A percentile compares a stretch with the other conserved stretches of the same genome.
Evolutionary conservation across 2,888 invertebrate genomes (phyloP).

Genomic region (Apantesis nais): DNA sequence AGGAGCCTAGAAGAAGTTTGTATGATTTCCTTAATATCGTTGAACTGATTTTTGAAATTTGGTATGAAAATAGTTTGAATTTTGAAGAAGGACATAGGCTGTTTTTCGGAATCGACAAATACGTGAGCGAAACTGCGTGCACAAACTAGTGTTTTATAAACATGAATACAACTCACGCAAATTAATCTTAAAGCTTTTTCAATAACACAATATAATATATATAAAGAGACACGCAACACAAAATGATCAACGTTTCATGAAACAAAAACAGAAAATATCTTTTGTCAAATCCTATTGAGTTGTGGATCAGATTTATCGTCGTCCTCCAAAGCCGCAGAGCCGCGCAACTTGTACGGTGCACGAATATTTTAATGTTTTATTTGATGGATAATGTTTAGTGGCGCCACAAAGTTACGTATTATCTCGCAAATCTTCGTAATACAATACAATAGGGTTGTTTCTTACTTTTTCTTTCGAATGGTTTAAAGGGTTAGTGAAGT

Average conservation of each 20-base stretch:
- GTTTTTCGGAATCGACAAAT: too few relatives aligned
- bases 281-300: slow-evolving; percentile 31
- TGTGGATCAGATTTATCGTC: slow-evolving; percentile 38
- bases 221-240: not conserved
- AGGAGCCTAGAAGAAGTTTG: too few relatives aligned
- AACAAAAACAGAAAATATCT: slow-evolving; percentile 45
- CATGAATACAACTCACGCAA: not conserved
- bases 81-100: too few relatives aligned
- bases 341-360: slow-evolving; percentile 29
- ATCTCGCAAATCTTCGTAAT: not conserved
- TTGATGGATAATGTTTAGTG: slow-evolving; percentile 28
- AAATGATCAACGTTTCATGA: slow-evolving; percentile 21
- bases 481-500: not conserved
- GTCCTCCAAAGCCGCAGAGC: slow-evolving; percentile 32
- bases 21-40: too few relatives aligned
- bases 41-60: too few relatives aligned
- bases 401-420: slow-evolving; percentile 15
- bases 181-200: not conserved
- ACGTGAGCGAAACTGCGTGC: too few relatives aligned
- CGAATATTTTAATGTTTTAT: slow-evolving; percentile 30
- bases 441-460: not conserved
- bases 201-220: not conserved
- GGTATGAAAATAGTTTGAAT: too few relatives aligned
- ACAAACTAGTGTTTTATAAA: too few relatives aligned
- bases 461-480: not conserved